Percentiles rank a stretch among this genome's conserved stretches.
These are phyloP conservation scores for Mesorhabditis sp. DNA, from an alignment of 2,888 invertebrate species.

Conservation along the genomic window DNA sequence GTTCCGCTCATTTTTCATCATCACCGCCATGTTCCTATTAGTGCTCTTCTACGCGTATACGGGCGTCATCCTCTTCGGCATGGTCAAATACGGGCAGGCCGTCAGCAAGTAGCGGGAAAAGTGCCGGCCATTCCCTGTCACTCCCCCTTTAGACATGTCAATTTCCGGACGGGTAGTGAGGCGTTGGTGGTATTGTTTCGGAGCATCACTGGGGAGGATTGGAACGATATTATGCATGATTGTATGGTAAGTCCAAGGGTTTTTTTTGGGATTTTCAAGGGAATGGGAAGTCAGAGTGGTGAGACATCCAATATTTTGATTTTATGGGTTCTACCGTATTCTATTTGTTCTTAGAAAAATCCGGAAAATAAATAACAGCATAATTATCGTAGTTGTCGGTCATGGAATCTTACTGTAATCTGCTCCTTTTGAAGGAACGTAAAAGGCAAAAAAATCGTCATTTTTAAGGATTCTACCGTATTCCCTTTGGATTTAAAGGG, in stretches of 20 bases:
- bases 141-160: conserved; percentile 69
- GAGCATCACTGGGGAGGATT: conserved; percentile 99
- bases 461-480: too few species aligned
- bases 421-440: too few species aligned
- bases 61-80: conserved; percentile 96
- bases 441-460: too few species aligned
- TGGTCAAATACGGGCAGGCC: conserved; percentile 97
- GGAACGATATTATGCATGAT: conserved; percentile 99
- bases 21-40: conserved; percentile 78
- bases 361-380: too few species aligned
- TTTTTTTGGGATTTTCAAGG: not conserved
- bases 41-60: conserved; percentile 97
- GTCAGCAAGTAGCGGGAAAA: conserved; percentile 63
- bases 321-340: too few species aligned
- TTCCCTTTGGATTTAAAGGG: too few species aligned
- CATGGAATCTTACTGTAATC: too few species aligned
- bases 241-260: conserved; percentile 81
- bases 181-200: conserved; percentile 96
- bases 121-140: not conserved
- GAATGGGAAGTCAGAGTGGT: too few species aligned
- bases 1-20: conserved; percentile 95
- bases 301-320: too few species aligned
- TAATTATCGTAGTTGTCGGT: too few species aligned
- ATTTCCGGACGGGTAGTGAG: conserved; percentile 87
- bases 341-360: too few species aligned